A percentile compares a stretch with the other conserved stretches of the same genome.
Evolutionary conservation across 2,113 vertebrate species (phyloP).

Genomic region (Oceanodroma tethys): DNA sequence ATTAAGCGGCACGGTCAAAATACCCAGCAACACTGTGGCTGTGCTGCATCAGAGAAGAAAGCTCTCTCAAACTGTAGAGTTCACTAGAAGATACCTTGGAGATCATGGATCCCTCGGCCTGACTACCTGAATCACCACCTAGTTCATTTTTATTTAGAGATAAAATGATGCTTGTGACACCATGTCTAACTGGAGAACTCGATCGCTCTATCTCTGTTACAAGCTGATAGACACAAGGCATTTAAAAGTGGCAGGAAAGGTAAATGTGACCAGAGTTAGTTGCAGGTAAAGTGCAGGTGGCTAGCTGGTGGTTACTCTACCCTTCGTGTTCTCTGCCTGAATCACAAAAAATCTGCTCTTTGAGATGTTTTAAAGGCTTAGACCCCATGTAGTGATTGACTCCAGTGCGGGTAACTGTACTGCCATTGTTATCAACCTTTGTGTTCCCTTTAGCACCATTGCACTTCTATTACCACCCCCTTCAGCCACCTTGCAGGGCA

Average conservation of each 20-base stretch:
- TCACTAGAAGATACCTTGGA: background rate
- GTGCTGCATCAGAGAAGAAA: background rate
- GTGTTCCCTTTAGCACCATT: background rate
- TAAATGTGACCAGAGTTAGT: background rate
- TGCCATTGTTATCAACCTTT: background rate
- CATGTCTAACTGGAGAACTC: background rate
- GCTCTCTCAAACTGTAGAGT: background rate
- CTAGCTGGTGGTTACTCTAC: background rate
- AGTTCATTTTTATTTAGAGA: background rate
- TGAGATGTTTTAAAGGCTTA: background rate
- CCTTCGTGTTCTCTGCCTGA: background rate
- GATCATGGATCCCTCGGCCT: background rate
- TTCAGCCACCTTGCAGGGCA: background rate
- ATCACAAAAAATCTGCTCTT: background rate
- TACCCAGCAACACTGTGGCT: background rate
- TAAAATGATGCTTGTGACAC: background rate
- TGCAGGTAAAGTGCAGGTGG: background rate
- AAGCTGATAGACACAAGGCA: background rate
- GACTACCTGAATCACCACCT: background rate
- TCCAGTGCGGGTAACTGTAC: background rate
- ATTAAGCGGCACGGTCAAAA: background rate
- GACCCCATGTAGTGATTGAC: background rate
- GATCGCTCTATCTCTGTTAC: accelerated
- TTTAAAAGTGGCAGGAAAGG: background rate
- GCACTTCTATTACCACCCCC: background rate